Percentiles rank a stretch among this genome's conserved stretches.
These are phyloP conservation scores for Biston stratarius DNA, from an alignment of 2,888 invertebrate genomes.

Conservation along the genomic window DNA sequence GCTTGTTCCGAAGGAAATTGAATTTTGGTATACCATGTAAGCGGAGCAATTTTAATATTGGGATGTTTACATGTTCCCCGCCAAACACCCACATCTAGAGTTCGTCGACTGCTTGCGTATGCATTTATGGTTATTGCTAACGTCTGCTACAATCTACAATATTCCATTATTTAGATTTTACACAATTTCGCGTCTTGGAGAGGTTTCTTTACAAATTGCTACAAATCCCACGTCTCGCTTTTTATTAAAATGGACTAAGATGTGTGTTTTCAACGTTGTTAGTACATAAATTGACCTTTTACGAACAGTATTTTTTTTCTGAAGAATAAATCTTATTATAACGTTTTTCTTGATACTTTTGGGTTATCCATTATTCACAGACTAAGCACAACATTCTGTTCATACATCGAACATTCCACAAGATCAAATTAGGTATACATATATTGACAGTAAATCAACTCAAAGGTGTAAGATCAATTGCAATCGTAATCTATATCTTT, in stretches of 20 bases:
- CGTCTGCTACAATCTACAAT: conserved; percentile 19
- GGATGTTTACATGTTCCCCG: neutral
- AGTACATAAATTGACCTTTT: conserved; percentile 2
- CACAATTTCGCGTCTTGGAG: conserved; percentile 18
- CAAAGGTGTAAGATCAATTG: neutral
- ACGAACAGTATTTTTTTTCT: conserved; percentile 1
- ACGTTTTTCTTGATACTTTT: conserved; percentile 20
- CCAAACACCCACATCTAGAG: neutral
- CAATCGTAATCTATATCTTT: too few species aligned
- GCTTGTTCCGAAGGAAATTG: conserved; percentile 3
- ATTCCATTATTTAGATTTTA: conserved; percentile 30
- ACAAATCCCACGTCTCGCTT: conserved; percentile 7
- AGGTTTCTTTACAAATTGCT: conserved; percentile 15
- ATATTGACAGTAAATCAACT: conserved; percentile 15
- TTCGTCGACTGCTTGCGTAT: conserved; percentile 23
- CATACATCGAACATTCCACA: conserved; percentile 19
- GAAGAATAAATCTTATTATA: conserved; percentile 14
- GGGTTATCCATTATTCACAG: conserved; percentile 24
- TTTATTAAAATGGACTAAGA: conserved; percentile 1
- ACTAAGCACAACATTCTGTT: conserved; percentile 21
- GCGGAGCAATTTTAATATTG: neutral
- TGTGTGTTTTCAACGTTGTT: neutral
- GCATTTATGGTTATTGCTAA: conserved; percentile 36
- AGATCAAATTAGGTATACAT: conserved; percentile 7
- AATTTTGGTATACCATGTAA: neutral